A percentile compares a stretch with the other conserved stretches of the same genome.
These are phyloP conservation scores for Drosophila leontia DNA, from an alignment of 1,140 invertebrate species.

Conservation along the genomic window DNA sequence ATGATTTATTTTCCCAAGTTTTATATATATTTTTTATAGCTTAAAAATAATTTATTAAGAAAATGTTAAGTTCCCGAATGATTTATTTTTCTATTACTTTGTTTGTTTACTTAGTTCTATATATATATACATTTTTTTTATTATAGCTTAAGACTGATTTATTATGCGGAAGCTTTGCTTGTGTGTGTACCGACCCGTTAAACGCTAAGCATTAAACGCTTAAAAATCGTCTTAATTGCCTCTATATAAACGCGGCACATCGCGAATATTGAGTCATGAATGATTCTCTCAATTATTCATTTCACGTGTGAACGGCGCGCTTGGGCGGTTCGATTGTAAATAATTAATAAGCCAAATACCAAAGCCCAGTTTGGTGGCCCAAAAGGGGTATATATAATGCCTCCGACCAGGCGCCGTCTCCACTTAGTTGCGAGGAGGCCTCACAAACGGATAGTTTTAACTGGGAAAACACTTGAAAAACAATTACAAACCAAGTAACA, in stretches of 20 bases:
- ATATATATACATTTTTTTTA: not conserved
- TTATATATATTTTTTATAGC: no score
- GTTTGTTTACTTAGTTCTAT: not conserved
- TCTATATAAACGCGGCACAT: constrained; percentile 17
- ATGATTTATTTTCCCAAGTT: no score
- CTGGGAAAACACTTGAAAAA: not conserved
- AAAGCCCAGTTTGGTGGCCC: not conserved
- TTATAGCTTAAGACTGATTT: constrained; percentile 6
- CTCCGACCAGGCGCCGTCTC: not conserved
- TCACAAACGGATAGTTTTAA: not conserved
- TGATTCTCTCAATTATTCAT: constrained; percentile 42
- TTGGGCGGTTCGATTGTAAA: constrained; percentile 28
- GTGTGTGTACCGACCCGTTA: constrained; percentile 1
- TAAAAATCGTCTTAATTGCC: constrained; percentile 21
- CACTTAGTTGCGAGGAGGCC: constrained; percentile 7
- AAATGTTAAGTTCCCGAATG: not conserved
- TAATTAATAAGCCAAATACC: constrained; percentile 24
- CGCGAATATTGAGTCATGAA: constrained; percentile 4
- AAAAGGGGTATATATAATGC: constrained; percentile 8
- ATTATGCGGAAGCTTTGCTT: constrained; percentile 12
- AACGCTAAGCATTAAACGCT: not conserved
- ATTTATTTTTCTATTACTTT: not conserved
- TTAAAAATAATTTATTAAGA: no score
- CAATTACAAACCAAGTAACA: not conserved
- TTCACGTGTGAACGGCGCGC: constrained; percentile 47